Base-by-base conservation (phyloP, 2,888 invertebrate species). In the Brenthis ino region DNA sequence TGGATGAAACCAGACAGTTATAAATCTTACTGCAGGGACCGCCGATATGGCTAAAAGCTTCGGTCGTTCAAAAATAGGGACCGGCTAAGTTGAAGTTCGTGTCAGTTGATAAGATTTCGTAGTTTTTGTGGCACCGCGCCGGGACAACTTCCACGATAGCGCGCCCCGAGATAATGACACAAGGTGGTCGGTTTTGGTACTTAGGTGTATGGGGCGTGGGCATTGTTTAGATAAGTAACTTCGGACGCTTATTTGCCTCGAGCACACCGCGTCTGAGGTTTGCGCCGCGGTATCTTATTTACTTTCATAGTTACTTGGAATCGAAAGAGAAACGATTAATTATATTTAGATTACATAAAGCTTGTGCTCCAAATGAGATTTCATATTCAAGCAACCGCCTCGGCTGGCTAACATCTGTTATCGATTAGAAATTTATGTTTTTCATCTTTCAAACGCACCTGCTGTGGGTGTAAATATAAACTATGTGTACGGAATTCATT, bases 31-130 rank as follows among this genome's bases (percentile, higher is more conserved):
- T 77, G 79, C 79, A 81, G 84, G 81, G 85, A 82, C 83, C 78
- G 76, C 80, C 80, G 90, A 91, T 93, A 91, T 83, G 87, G 87
- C 80, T 92, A 89, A 92, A 90, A 92, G 91, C 88, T 85, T 88
- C 85, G 85, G 82, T 82, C 77, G 81, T 82, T 80, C 88, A 86
- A 89, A 91, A 91, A 89, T 89, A 86, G 85, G 85, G 87, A 77
- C 83, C 84, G 83, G 78, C 81, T 91, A 93, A 93, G 91, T 89
- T 82, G 84, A 88, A 87, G 89, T 91, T 85, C 90, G 86, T 93
- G 93, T 93, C 83, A 79, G 67, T 79, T 87, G 93, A 93, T 93
- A 93, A 92, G 90, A 82, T 85, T 76, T 83, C 82, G 85, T 84
- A 85, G 87, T 91, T 91, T 92, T 92, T 92, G 86, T 92, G 84